Evolutionary conservation across 2,113 vertebrate species (phyloP), one percentile per base, ranked within the genome.

Genomic region (Lipophrys pholis): DNA sequence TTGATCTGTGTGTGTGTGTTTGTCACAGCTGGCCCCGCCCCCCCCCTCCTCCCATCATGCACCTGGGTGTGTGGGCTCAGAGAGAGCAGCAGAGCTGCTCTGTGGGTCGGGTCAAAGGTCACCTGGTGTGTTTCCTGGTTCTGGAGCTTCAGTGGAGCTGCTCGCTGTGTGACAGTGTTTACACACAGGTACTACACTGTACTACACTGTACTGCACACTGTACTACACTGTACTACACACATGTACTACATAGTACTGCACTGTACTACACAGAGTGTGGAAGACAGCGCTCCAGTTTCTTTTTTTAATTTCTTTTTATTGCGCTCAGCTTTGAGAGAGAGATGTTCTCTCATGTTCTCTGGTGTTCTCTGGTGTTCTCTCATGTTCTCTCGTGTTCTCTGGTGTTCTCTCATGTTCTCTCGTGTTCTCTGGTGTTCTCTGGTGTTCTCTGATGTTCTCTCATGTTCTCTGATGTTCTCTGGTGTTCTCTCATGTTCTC

Each of bases 141-240:
- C 53, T 90, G 68, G 57, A 84, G 2, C 86, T 91, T 39, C 72
- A 77, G 56, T 91, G 90, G 90, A 89, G 38, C 64, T 91, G 90
- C 55, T 82, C 76, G 0, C 46, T 48, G 30, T 90, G 87, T 54
- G 86, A 64, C 8, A 41, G 61, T 1, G 0, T 81, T 2, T 88
- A 61, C 57, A 30, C 1, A 38, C 76, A 84, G 86, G 83, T 84
- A 73, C 41, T 21, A 41, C 1, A 54, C n/a, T 36, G 15, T 64
- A 16, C 30, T 30, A 11, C 35, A 49, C 3, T 38, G 41, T 51
- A 17, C 45, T 41, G n/a, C 30, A 52, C 46, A 57, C 0, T 5
- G 6, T 14, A 14, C 11, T 12, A 46, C 11, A 14, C 11, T 12
- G 10, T 41, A 41, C 40, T 50, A 30, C 15, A 41, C 6, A 40